phyloP scores from a whole-genome alignment of 1,140 invertebrate species.

The Berghia stephanieae region DNA sequence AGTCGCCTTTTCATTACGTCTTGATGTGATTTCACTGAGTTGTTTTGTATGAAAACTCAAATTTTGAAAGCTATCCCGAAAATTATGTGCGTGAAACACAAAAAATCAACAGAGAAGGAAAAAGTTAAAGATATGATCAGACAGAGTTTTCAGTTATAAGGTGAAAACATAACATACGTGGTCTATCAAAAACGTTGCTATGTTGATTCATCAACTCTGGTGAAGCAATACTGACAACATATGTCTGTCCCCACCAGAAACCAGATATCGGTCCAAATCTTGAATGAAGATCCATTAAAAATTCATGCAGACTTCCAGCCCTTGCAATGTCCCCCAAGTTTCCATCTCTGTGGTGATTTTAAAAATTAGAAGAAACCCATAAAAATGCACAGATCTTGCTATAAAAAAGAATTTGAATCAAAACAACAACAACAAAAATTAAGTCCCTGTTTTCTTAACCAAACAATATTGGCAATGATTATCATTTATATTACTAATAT shows the following conservation, averaged over 20 bases:
- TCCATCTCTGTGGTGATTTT: constrained; percentile 60
- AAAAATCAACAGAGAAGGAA: too few relatives aligned
- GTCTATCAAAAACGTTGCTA: constrained; percentile 61
- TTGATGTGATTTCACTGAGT: too few relatives aligned
- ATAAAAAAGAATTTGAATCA: background rate
- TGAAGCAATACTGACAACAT: constrained; percentile 61
- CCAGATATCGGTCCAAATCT: constrained; percentile 60
- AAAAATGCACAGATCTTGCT: background rate
- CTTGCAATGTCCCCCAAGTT: constrained; percentile 61
- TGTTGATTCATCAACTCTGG: constrained; percentile 61
- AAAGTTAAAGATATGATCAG: too few relatives aligned
- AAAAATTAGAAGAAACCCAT: background rate
- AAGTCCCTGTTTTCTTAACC: background rate
- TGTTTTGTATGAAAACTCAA: too few relatives aligned
- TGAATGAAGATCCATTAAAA: constrained; percentile 59
- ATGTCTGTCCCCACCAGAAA: constrained; percentile 61
- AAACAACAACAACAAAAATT: background rate
- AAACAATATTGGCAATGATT: background rate
- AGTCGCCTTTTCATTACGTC: too few relatives aligned
- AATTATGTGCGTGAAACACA: too few relatives aligned
- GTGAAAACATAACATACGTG: constrained; percentile 47
- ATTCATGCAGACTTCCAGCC: constrained; percentile 65
- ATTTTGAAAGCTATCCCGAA: too few relatives aligned
- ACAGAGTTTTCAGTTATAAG: too few relatives aligned
- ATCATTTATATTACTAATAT: background rate